phyloP scores from a whole-genome alignment of 2,797 vertebrate species.

The Eptatretus atami region DNA sequence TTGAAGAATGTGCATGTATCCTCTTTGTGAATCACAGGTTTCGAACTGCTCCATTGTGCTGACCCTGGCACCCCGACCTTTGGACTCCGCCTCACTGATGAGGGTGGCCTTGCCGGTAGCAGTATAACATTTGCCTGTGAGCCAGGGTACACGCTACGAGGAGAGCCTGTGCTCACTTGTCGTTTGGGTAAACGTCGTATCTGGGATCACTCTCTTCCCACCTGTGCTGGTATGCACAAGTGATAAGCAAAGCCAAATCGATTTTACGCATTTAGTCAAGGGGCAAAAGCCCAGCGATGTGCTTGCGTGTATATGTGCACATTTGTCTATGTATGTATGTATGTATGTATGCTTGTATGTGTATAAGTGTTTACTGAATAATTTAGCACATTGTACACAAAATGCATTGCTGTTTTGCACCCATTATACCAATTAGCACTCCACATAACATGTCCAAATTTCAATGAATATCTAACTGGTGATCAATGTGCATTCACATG shows the following conservation, averaged over 20 bases:
- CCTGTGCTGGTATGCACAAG: constrained; percentile 40
- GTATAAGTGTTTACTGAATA: too few species aligned
- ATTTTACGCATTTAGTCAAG: too few species aligned
- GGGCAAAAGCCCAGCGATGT: too few species aligned
- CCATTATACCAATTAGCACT: too few species aligned
- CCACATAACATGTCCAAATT: too few species aligned
- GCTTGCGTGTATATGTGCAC: too few species aligned
- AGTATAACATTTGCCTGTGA: constrained; percentile 59
- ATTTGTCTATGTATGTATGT: too few species aligned
- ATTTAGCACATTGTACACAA: too few species aligned
- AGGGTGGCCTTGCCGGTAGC: constrained; percentile 80
- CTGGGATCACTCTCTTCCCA: constrained; percentile 61
- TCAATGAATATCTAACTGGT: too few species aligned
- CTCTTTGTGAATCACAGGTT: constrained; percentile 22
- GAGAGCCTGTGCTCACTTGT: constrained; percentile 37
- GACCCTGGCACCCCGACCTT: constrained; percentile 71
- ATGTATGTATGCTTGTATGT: too few species aligned
- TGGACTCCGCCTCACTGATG: constrained; percentile 62
- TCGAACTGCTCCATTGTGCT: constrained; percentile 77
- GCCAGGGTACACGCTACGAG: constrained; percentile 51
- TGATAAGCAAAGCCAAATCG: not conserved
- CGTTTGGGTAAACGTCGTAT: constrained; percentile 60
- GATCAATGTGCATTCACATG: too few species aligned
- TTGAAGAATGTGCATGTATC: not conserved
- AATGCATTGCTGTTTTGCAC: too few species aligned